Conservation (phyloP, 2,797 vertebrate species). For the Micromesistius poutassou region DNA sequence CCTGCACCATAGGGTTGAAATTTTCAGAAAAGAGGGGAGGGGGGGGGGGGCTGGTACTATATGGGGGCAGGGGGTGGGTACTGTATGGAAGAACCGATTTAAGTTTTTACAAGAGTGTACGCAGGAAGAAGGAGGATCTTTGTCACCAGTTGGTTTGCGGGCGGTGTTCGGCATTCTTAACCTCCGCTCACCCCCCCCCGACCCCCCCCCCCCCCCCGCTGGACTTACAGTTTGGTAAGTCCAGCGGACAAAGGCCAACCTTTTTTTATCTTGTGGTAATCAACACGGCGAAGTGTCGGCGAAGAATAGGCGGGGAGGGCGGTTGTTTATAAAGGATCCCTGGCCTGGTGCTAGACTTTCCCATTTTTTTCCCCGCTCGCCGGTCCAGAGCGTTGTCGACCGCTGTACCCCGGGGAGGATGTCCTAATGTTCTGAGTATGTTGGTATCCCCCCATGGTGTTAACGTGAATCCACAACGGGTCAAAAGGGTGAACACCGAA, state of each 20-base stretch:
- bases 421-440: conserved; percentile 54
- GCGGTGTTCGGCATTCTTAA: neutral
- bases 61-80: too few species aligned
- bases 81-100: too few species aligned
- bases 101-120: too few species aligned
- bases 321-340: neutral
- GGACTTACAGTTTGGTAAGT: neutral
- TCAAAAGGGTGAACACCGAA: neutral
- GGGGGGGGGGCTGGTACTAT: too few species aligned
- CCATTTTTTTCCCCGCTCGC: conserved; percentile 32
- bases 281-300: too few species aligned
- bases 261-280: too few species aligned
- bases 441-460: conserved; percentile 13
- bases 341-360: conserved; percentile 16
- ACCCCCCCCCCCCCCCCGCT: too few species aligned
- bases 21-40: too few species aligned
- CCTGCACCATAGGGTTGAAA: too few species aligned
- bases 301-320: too few species aligned
- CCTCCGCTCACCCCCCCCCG: neutral
- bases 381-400: conserved; percentile 38
- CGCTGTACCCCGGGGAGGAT: conserved; percentile 37
- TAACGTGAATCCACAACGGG: conserved; percentile 34
- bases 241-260: neutral
- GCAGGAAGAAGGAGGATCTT: neutral
- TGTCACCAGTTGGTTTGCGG: neutral